Conservation (phyloP, 2,888 invertebrate genomes). For the Phengaris alcon region DNA sequence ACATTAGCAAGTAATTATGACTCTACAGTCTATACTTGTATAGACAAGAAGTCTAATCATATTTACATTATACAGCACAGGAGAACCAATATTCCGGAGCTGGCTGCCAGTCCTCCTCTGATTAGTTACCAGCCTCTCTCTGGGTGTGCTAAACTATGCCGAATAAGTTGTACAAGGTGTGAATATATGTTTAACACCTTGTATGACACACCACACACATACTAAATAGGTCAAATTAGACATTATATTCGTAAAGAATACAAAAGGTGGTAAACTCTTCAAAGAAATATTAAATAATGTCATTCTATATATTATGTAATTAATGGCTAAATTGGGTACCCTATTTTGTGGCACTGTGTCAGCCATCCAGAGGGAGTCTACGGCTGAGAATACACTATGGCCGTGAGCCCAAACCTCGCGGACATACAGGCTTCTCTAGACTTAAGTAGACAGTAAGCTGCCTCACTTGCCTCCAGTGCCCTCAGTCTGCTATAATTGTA, state of each 20-base stretch:
- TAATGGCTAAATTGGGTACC: not conserved
- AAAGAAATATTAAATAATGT: not conserved
- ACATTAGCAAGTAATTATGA: not conserved
- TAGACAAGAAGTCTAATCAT: not conserved
- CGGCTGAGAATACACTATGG: constrained; percentile 68
- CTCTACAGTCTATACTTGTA: not conserved
- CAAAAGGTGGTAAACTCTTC: not conserved
- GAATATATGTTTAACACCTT: constrained; percentile 44
- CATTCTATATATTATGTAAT: not conserved
- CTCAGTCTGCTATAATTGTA: constrained; percentile 60
- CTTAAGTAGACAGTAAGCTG: constrained; percentile 66
- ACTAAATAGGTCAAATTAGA: constrained; percentile 10
- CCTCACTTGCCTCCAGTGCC: constrained; percentile 59
- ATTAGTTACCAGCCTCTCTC: constrained; percentile 60
- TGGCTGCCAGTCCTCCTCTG: constrained; percentile 45
- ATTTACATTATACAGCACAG: constrained; percentile 49
- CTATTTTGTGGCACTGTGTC: constrained; percentile 27
- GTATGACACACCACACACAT: constrained; percentile 40
- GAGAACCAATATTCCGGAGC: constrained; percentile 54
- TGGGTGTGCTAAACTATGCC: constrained; percentile 54
- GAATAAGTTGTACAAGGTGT: constrained; percentile 48
- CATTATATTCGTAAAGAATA: not conserved
- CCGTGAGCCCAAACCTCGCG: constrained; percentile 56
- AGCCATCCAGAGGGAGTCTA: constrained; percentile 61
- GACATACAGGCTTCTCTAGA: constrained; percentile 71